Percentiles rank a stretch among this genome's conserved stretches.
phyloP scores from a whole-genome alignment of 2,888 invertebrate species.

The Didymodactylos carnosus region DNA sequence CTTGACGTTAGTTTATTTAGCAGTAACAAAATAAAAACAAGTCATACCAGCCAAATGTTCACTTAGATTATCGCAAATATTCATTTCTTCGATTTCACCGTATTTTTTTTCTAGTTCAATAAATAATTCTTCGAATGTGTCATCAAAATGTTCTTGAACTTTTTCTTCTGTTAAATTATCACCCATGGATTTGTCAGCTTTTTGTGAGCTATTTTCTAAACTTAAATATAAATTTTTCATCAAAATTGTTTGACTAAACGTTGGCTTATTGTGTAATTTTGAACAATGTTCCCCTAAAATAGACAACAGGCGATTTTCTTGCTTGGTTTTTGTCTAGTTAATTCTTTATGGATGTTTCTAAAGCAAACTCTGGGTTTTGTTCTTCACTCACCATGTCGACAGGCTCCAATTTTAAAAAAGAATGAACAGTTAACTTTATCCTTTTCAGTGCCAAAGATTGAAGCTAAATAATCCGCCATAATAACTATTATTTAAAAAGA shows the following conservation, averaged over 20 bases:
- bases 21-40: background rate
- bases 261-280: constrained; percentile 93
- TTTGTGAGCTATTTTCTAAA: constrained; percentile 90
- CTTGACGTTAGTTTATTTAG: too few species aligned
- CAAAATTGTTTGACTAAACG: constrained; percentile 89
- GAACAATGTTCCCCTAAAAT: constrained; percentile 95
- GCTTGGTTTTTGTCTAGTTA: too few species aligned
- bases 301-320: too few species aligned
- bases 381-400: too few species aligned
- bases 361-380: too few species aligned
- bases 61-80: constrained; percentile 95
- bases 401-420: constrained; percentile 99
- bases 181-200: constrained; percentile 66
- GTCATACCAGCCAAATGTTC: constrained; percentile 82
- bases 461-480: constrained; percentile 13
- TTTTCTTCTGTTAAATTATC: constrained; percentile 18
- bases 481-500: too few species aligned
- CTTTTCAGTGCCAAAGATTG: constrained; percentile 13
- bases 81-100: constrained; percentile 99
- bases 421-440: constrained; percentile 80
- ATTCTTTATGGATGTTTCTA: too few species aligned
- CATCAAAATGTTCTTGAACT: constrained; percentile 14
- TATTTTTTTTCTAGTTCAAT: constrained; percentile 39
- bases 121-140: constrained; percentile 14
- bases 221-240: constrained; percentile 93